A percentile compares a stretch with the other conserved stretches of the same genome.
Evolutionary conservation across 2,113 vertebrate genomes (phyloP).

Genomic region (Beaufortia kweichowensis): DNA sequence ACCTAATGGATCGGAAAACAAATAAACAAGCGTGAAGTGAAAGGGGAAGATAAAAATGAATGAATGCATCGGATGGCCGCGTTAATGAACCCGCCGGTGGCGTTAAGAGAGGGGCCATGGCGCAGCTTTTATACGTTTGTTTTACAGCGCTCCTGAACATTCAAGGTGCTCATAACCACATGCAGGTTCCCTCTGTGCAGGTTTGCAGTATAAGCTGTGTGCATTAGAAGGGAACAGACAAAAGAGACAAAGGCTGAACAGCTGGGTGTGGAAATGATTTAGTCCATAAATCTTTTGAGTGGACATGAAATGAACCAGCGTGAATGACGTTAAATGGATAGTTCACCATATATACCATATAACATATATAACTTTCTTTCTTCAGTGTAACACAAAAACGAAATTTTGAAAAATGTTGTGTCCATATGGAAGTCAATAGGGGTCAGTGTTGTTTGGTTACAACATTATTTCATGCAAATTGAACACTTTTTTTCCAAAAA

Average conservation of each 20-base stretch:
- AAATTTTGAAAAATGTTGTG: too few species aligned
- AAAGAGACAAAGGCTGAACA: background rate
- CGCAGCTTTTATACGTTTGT: slow-evolving; percentile 61
- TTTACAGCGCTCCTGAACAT: slow-evolving; percentile 64
- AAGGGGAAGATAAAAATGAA: slow-evolving; percentile 65
- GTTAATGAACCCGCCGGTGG: slow-evolving; percentile 67
- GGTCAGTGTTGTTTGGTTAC: too few species aligned
- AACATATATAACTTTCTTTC: too few species aligned
- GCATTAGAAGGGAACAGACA: background rate
- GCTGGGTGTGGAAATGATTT: too few species aligned
- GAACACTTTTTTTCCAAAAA: too few species aligned
- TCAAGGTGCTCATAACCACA: slow-evolving; percentile 55
- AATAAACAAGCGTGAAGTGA: slow-evolving; percentile 65
- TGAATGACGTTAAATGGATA: too few species aligned
- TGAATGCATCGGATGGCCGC: slow-evolving; percentile 59
- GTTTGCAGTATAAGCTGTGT: slow-evolving; percentile 14
- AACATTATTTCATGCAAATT: too few species aligned
- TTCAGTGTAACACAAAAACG: too few species aligned
- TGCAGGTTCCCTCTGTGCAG: slow-evolving; percentile 19
- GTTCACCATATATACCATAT: too few species aligned
- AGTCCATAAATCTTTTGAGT: too few species aligned
- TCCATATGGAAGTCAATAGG: too few species aligned
- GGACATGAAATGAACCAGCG: too few species aligned
- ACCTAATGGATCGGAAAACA: slow-evolving; percentile 67
- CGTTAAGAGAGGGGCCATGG: slow-evolving; percentile 25